Conservation (phyloP, 1,140 invertebrate genomes). For the Ceratina calcarata region DNA sequence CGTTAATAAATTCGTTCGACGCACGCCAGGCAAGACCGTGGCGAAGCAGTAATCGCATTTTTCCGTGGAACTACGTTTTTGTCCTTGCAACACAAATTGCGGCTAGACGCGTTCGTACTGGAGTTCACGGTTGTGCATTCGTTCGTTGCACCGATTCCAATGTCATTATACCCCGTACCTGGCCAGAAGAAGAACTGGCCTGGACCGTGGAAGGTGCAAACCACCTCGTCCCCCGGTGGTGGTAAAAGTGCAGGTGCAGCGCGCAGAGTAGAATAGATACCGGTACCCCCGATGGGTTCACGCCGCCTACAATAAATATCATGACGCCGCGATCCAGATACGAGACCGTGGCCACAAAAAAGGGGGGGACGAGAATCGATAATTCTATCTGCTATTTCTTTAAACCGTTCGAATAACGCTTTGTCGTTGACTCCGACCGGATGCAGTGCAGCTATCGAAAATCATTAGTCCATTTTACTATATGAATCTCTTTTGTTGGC, state of each 20-base stretch:
- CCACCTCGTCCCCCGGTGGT: not conserved
- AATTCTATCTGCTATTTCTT: not conserved
- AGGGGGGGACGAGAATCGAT: not conserved
- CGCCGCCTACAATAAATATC: conserved; percentile 52
- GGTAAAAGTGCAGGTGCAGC: conserved; percentile 54
- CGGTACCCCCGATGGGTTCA: conserved; percentile 37
- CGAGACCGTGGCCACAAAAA: not conserved
- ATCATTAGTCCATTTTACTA: conserved; percentile 15
- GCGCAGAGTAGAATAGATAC: conserved; percentile 43
- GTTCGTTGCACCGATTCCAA: conserved; percentile 31
- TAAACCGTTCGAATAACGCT: not conserved
- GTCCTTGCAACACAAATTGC: conserved; percentile 26
- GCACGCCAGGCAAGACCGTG: not conserved
- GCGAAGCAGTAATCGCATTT: not conserved
- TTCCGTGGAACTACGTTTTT: conserved; percentile 15
- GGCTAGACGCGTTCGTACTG: too few relatives aligned
- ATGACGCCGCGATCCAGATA: conserved; percentile 39
- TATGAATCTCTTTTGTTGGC: not conserved
- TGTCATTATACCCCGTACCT: conserved; percentile 34
- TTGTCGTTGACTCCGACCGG: not conserved
- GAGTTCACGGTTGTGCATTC: not conserved
- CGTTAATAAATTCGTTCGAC: conserved; percentile 30
- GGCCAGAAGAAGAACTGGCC: conserved; percentile 21
- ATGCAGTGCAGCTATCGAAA: not conserved
- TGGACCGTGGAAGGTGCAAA: conserved; percentile 24